phyloP scores from a whole-genome alignment of 2,888 invertebrate species.

The Cancer borealis region DNA sequence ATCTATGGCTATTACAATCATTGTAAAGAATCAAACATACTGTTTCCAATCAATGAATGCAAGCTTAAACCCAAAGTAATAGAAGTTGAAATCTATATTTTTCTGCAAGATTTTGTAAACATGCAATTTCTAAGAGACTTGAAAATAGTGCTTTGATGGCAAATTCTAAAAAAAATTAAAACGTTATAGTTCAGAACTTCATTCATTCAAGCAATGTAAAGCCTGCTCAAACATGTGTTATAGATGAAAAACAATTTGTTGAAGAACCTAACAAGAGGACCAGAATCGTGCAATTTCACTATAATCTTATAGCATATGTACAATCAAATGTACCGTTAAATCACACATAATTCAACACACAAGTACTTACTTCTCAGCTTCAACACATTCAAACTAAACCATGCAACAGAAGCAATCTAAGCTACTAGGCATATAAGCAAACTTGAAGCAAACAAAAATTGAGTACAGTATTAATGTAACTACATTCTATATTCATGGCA shows the following conservation, averaged over 20 bases:
- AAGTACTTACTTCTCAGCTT: not conserved
- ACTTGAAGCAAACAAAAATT: not conserved
- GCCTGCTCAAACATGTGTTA: not conserved
- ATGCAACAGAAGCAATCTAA: conserved; percentile 23
- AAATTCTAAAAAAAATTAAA: not conserved
- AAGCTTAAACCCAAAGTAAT: too few species aligned
- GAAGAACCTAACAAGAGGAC: conserved; percentile 41
- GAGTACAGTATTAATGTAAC: not conserved
- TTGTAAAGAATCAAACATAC: not conserved
- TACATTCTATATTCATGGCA: not conserved
- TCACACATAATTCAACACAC: not conserved
- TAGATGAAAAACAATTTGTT: not conserved
- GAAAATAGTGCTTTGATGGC: not conserved
- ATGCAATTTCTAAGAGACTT: not conserved
- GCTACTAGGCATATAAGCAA: not conserved
- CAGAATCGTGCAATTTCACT: not conserved
- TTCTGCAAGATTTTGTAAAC: not conserved
- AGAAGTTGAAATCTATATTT: not conserved
- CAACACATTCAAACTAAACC: not conserved
- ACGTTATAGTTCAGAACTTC: not conserved
- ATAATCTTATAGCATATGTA: not conserved
- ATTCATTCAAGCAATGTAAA: not conserved
- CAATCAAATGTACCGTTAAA: not conserved
- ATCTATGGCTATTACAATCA: not conserved
- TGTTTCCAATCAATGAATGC: not conserved